Base-by-base conservation (phyloP, 2,888 invertebrate genomes). In the Watsonalla cultraria region DNA sequence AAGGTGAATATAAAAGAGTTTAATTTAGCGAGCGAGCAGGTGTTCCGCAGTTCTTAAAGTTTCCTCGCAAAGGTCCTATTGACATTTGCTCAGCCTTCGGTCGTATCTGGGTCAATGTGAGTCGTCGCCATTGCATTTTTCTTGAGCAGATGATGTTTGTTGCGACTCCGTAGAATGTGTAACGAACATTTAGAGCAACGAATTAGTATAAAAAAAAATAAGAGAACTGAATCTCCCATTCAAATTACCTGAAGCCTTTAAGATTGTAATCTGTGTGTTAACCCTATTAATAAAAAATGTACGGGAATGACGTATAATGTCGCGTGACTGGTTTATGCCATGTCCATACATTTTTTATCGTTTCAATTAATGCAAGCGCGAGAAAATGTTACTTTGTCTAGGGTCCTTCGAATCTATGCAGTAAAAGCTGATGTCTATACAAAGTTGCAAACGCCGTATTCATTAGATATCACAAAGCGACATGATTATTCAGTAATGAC, bases 41-140 rank as follows among this genome's bases (percentile, higher is more conserved):
- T 85, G 84, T 74, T 82, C 80, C 64, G 75, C 24, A 11, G 42
- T 42, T 42, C 42, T 42, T 11, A 42, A 42, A 11, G 60, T 84
- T 85, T 74, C 86, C 80, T 80, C 76, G 76, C 72, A 83, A 85
- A 86, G 82, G 84, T 86, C 78, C 82, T 80, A 80, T 76, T 87
- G 84, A 82, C 87, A 87, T 89, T 89, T 84, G 76, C 56, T 55
- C 61, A 72, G 72, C 88, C 88, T 88, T 84, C 80, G 58, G 49
- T 48, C 53, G 51, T 58, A 86, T 79, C 73, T 86, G 62, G 85
- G 86, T 86, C 86, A 87, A 80, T 84, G 84, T 71, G 66, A 74
- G 52, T 59, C 53, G 59, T 55, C 46, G 46, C 53, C 50, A 57
- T 51, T 48, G 50, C 53, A 55, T 52, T 48, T 51, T 54, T 55